These are phyloP conservation scores for Torymus tubicola DNA, from an alignment of 2,888 invertebrate genomes.

Conservation along the genomic window DNA sequence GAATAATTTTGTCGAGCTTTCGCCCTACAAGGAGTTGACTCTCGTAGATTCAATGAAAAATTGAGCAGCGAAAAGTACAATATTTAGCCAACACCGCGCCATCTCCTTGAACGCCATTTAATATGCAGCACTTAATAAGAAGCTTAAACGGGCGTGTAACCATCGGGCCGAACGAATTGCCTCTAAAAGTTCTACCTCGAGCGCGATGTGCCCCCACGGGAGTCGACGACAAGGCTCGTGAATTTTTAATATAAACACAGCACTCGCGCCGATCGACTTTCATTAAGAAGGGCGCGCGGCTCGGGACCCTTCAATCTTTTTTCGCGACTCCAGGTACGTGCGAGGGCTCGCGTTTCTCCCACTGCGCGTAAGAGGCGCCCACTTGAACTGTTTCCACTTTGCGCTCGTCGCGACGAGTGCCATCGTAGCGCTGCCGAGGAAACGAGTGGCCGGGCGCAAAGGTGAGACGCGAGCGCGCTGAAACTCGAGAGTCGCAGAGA, in stretches of 20 bases:
- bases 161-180: constrained; percentile 24
- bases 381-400: constrained; percentile 68
- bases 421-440: constrained; percentile 55
- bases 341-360: constrained; percentile 32
- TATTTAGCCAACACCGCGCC: background rate
- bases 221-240: no score
- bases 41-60: no score
- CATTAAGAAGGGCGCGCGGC: constrained; percentile 37
- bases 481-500: background rate
- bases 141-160: background rate
- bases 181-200: background rate
- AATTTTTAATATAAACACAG: background rate
- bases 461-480: constrained; percentile 25
- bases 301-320: constrained; percentile 47
- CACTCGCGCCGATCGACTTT: constrained; percentile 33
- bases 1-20: no score
- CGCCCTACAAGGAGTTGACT: no score
- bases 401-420: constrained; percentile 61
- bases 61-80: no score
- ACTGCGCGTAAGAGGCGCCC: constrained; percentile 54
- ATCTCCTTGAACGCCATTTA: constrained; percentile 20
- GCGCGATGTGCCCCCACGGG: background rate
- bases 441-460: constrained; percentile 46
- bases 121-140: constrained; percentile 1
- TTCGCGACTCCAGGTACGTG: constrained; percentile 16